Base-by-base conservation (phyloP, 2,888 invertebrate species). In the Sphecodes monilicornis region DNA sequence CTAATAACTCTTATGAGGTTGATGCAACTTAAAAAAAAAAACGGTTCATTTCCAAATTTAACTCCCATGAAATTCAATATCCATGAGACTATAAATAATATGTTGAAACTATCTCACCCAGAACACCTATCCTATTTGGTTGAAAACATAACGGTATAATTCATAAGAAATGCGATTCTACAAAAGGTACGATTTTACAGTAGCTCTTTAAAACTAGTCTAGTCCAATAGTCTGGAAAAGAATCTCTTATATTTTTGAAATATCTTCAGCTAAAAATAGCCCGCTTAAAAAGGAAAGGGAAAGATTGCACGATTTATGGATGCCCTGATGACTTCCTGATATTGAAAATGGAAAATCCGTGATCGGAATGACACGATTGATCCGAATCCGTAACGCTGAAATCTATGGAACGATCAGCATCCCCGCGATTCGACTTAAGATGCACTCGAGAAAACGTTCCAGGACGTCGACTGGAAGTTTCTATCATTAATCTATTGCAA, bases 401-500 rank as follows among this genome's bases (percentile, higher is more conserved):
- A 72, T 74, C 64, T 78, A 29, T 43, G 73, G 72, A 78, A 68
- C 76, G 83, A 76, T 32, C 60, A 41, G 46, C 74, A 54, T 68
- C 32, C 72, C 50, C 36, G 66, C 76, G 36, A 73, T 79, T 66
- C 78, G 54, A 74, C 66, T 78, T 75, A 22, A 60, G 69, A 71
- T 75, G 46, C 79, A 69, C 60, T 69, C 46, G 26, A 78, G 46
- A 54, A 39, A 43, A 57, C 76, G 57, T 54, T 66, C 73, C 69
- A 39, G 32, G 70, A 57, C 70, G 39, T 70, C 60, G 75, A 36
- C 43, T 46, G 26, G 50, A 72, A 50, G 64, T 79, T 68, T 68
- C 74, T 75, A 75, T 79, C 68, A 79, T 79, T 60, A 80, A 80
- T 76, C 75, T 76, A 22, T 41, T 41, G 71, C n/a, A 76, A 50